phyloP scores from a whole-genome alignment of 2,113 vertebrate genomes.

The Sceloporus undulatus region DNA sequence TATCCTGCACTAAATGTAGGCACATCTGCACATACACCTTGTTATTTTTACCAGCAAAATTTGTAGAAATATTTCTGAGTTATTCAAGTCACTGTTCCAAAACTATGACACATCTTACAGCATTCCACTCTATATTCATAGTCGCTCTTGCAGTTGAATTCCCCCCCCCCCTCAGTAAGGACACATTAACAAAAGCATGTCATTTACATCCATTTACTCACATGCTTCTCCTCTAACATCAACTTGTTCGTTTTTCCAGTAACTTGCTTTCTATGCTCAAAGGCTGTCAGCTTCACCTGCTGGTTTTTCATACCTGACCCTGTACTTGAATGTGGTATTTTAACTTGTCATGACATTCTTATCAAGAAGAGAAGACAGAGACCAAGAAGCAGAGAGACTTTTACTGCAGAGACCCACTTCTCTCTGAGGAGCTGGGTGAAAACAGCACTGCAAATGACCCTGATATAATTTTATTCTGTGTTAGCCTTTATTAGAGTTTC shows the following conservation, averaged over 20 bases:
- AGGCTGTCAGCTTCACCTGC: background rate
- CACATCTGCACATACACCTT: background rate
- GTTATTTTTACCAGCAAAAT: background rate
- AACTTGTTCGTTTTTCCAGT: background rate
- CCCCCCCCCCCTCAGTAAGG: no score
- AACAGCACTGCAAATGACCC: background rate
- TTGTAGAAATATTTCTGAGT: background rate
- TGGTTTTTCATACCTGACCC: background rate
- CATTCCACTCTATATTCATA: background rate
- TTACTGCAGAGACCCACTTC: background rate
- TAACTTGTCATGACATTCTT: constrained; percentile 8
- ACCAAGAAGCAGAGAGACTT: background rate
- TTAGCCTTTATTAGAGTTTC: background rate
- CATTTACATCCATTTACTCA: background rate
- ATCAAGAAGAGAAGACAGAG: background rate
- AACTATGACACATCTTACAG: background rate
- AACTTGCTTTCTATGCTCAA: background rate
- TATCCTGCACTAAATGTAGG: no score
- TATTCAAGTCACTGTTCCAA: background rate
- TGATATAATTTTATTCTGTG: constrained; percentile 10
- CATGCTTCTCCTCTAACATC: background rate
- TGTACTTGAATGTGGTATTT: background rate
- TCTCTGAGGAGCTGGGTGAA: background rate
- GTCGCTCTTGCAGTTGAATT: background rate
- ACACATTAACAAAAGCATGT: background rate